Conservation (phyloP, 2,888 invertebrate species). For the Conchocele bisecta region DNA sequence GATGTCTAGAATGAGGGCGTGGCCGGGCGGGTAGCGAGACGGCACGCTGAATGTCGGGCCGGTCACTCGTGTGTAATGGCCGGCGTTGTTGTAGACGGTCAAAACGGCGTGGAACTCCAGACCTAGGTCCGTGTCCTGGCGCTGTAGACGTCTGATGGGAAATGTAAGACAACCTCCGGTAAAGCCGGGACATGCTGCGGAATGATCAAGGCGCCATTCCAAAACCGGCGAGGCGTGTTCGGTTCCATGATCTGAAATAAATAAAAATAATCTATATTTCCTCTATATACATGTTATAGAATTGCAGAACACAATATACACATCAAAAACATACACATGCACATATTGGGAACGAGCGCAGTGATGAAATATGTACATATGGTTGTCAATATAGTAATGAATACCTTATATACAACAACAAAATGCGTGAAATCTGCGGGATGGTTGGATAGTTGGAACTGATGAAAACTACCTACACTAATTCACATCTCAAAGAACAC, state of each 20-base stretch:
- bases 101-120: conserved; percentile 17
- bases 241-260: conserved; percentile 31
- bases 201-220: conserved; percentile 34
- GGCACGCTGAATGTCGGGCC: conserved; percentile 31
- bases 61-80: conserved; percentile 35
- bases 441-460: no score
- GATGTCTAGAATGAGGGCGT: conserved; percentile 39
- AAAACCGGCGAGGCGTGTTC: conserved; percentile 16
- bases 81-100: conserved; percentile 49
- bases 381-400: background rate
- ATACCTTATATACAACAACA: no score
- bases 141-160: conserved; percentile 15
- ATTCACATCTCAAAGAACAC: no score
- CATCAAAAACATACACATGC: no score
- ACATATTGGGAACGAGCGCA: no score
- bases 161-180: conserved; percentile 43
- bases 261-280: no score
- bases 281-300: no score
- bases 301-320: no score
- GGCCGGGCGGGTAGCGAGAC: conserved; percentile 29
- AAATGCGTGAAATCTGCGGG: no score
- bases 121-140: conserved; percentile 16
- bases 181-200: background rate
- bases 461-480: no score
- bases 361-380: no score